These are phyloP conservation scores for Thalpophila matura DNA, from an alignment of 2,888 invertebrate species.

Conservation along the genomic window DNA sequence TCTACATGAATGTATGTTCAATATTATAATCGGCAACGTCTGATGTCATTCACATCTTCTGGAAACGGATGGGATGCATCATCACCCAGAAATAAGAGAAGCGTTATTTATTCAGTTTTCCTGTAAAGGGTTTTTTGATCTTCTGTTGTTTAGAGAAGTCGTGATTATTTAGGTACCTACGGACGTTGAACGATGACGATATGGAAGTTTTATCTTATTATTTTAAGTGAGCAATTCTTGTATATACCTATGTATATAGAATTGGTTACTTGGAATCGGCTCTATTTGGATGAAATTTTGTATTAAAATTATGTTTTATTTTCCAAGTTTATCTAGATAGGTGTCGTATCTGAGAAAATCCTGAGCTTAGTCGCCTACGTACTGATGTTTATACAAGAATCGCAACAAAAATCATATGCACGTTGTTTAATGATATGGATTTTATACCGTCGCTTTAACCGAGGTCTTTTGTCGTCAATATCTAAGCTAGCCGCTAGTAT, in stretches of 20 bases:
- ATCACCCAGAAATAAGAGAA: slow-evolving; percentile 25
- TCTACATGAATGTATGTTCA: slow-evolving; percentile 48
- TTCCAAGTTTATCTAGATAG: too few species aligned
- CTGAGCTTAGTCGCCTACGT: too few species aligned
- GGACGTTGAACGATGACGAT: too few species aligned
- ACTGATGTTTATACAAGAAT: slow-evolving; percentile 5
- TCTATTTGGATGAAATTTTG: too few species aligned
- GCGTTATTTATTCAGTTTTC: slow-evolving; percentile 24
- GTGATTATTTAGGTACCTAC: slow-evolving; percentile 2
- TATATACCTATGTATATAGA: too few species aligned
- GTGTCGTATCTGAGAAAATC: too few species aligned
- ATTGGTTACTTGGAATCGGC: too few species aligned
- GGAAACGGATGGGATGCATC: slow-evolving; percentile 26
- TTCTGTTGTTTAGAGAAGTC: slow-evolving; percentile 29
- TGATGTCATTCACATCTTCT: slow-evolving; percentile 52
- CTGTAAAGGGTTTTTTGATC: slow-evolving; percentile 29
- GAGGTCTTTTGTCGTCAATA: background rate
- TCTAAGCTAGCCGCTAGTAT: slow-evolving; percentile 3
- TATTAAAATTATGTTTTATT: too few species aligned
- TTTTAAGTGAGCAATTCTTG: too few species aligned
- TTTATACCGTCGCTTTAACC: background rate
- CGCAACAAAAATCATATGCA: background rate
- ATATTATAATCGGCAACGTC: slow-evolving; percentile 40
- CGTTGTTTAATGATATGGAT: background rate
- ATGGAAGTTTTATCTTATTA: too few species aligned